Base-by-base conservation (phyloP, 2,797 vertebrate genomes). In the Phoeniculus purpureus region DNA sequence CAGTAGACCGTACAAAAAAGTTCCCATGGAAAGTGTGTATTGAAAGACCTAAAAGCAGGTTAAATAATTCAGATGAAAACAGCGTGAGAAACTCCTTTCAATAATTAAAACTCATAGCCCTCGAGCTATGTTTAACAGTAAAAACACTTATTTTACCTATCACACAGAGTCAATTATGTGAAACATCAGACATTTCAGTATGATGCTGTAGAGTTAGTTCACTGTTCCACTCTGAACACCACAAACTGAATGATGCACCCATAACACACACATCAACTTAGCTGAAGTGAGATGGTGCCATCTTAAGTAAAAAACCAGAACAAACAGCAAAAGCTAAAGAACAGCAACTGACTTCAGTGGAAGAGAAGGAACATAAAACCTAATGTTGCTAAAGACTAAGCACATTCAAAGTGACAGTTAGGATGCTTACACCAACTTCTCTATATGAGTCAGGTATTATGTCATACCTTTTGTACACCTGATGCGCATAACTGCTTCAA, bases 1-100 rank as follows among this genome's bases (percentile, higher is more conserved):
- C 99, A 51, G 99, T 99, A 89, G 99, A 99, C 87, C 99, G 98
- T 77, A 99, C 99, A 78, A 99, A 99, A 97, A 99, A 99, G 97
- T 99, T 99, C 12, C 99, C 99, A 16, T 99, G 99, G 80, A 99
- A 99, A 31, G 99, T 99, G 74, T 99, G 99, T 98, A 99, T 99
- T 78, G 99, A 99, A 90, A 99, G 98, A 95, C 99, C 99, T 99
- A 95, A 34, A 92, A 92, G 47, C 2, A 96, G 37, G 91, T 78
- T 5, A 76, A 51, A 29, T 62, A 66, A 89, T 40, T 80, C 32
- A 83, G 21, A 40, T 72, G 55, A 77, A 60, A 86, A 79, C 4
- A 58, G 50, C 34, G 43, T 14, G 27, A 65, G 55, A 85, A 89
- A 18, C 10, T 52, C 45, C 21, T n/a, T 27, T 11, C 56, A 50